phyloP scores from a whole-genome alignment of 2,113 vertebrate genomes.

The Burhinus bistriatus region DNA sequence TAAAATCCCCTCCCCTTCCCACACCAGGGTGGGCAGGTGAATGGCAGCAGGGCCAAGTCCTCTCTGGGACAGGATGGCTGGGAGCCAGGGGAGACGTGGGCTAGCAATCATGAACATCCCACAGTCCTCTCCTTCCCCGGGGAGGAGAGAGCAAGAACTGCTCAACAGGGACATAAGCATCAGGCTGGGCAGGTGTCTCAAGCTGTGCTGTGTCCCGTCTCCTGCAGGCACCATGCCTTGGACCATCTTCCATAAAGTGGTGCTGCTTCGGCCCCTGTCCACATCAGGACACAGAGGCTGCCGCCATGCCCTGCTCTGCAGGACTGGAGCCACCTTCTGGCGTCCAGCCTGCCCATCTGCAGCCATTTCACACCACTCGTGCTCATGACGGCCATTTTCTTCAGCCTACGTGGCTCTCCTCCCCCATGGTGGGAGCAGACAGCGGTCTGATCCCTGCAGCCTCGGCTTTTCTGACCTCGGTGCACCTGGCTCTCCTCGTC shows the following conservation, averaged over 20 bases:
- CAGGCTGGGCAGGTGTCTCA: not conserved
- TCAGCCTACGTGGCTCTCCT: not conserved
- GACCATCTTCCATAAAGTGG: not conserved
- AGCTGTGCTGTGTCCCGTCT: not conserved
- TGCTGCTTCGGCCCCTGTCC: not conserved
- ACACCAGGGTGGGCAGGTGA: not conserved
- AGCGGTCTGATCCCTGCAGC: not conserved
- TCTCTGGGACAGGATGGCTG: not conserved
- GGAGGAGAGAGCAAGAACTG: not conserved
- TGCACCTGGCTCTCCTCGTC: not conserved
- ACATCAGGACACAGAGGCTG: fast-evolving
- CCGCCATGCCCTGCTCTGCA: not conserved
- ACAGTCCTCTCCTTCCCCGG: not conserved
- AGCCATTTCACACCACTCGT: fast-evolving
- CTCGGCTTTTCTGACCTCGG: not conserved
- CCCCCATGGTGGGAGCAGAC: not conserved
- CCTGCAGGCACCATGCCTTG: not conserved
- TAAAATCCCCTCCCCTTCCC: not conserved
- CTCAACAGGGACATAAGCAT: not conserved
- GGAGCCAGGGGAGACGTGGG: fast-evolving
- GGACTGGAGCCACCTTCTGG: not conserved
- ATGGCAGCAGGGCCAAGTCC: not conserved
- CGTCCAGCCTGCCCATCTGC: not conserved
- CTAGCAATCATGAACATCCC: not conserved
- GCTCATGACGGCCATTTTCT: not conserved